Conservation (phyloP, 2,113 vertebrate species). For the Mohoua ochrocephala region DNA sequence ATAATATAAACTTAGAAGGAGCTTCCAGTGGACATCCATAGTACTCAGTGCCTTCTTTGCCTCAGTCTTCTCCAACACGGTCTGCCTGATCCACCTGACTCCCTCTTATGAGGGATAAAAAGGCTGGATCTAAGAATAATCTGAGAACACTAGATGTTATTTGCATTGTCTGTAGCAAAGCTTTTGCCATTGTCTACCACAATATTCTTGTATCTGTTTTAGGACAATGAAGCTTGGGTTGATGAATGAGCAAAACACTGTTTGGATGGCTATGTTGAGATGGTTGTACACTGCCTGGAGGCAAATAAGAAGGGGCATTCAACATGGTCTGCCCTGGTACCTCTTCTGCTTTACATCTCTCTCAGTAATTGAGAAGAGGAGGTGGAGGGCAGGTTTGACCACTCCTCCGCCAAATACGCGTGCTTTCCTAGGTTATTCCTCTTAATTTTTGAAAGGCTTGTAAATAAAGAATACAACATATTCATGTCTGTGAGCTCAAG, state of each 20-base stretch:
- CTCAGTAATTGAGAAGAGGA: neutral
- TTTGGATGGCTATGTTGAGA: neutral
- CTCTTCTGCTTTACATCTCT: neutral
- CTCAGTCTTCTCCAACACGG: neutral
- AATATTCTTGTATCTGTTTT: neutral
- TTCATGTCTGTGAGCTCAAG: neutral
- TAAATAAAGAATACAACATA: neutral
- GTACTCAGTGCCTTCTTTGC: neutral
- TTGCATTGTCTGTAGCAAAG: neutral
- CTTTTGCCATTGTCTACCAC: neutral
- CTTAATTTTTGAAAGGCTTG: neutral
- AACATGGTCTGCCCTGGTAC: neutral
- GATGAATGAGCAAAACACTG: neutral
- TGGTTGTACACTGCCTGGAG: neutral
- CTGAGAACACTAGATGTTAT: neutral
- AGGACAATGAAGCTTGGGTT: neutral
- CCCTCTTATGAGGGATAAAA: neutral
- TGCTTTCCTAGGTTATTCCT: neutral
- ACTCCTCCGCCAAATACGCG: neutral
- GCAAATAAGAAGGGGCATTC: neutral
- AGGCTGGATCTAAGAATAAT: neutral
- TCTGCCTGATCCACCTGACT: neutral
- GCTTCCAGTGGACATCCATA: neutral
- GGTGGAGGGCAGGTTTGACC: rapidly evolving
- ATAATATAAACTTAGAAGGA: neutral